phyloP scores from a whole-genome alignment of 2,888 invertebrate species.

The Sthenelais limicola region DNA sequence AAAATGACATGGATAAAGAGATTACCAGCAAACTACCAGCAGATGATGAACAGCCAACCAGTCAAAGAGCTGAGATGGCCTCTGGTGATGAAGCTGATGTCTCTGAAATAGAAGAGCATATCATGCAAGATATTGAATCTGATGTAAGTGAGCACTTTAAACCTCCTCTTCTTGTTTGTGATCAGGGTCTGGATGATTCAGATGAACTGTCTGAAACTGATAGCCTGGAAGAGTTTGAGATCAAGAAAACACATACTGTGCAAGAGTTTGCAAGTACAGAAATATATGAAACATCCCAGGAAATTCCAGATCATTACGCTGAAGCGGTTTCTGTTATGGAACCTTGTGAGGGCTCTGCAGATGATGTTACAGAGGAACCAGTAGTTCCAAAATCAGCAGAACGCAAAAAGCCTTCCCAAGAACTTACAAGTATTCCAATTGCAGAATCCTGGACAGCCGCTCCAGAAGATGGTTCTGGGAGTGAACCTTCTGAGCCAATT shows the following conservation, averaged over 20 bases:
- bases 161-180: slow-evolving; percentile 2
- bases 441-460: background rate
- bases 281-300: background rate
- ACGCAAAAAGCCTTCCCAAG: too few species aligned
- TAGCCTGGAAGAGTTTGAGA: slow-evolving; percentile 15
- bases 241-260: slow-evolving; percentile 4
- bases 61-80: slow-evolving; percentile 30
- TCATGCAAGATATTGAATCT: slow-evolving; percentile 31
- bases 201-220: slow-evolving; percentile 31
- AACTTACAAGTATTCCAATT: too few species aligned
- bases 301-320: slow-evolving; percentile 5
- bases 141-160: slow-evolving; percentile 34
- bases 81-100: slow-evolving; percentile 38
- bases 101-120: slow-evolving; percentile 33
- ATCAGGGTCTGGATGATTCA: slow-evolving; percentile 1
- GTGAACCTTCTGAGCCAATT: slow-evolving; percentile 12
- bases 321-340: background rate
- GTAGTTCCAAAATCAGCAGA: too few species aligned
- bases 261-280: background rate
- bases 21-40: slow-evolving; percentile 6
- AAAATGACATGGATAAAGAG: slow-evolving; percentile 35
- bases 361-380: too few species aligned
- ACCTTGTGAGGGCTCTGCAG: too few species aligned
- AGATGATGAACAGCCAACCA: slow-evolving; percentile 24
- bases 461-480: slow-evolving; percentile 10